These are phyloP conservation scores for Prorops nasuta DNA, from an alignment of 1,140 invertebrate genomes.

Conservation along the genomic window DNA sequence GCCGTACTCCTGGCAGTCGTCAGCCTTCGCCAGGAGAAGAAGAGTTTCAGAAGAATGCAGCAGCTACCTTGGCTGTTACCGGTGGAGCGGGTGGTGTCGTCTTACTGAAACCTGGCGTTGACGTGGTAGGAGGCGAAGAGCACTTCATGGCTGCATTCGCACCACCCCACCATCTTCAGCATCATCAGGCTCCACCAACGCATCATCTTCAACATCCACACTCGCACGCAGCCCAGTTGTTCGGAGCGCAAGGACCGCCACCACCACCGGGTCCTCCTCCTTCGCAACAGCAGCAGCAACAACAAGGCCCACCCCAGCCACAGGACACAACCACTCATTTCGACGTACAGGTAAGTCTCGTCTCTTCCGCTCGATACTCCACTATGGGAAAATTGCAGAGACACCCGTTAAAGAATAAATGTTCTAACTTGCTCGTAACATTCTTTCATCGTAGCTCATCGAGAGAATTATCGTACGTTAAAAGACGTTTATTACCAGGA, in stretches of 20 bases:
- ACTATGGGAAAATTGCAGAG: no score
- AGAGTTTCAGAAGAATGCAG: constrained; percentile 65
- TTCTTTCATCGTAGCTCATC: no score
- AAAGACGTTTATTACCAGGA: no score
- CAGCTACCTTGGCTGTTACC: constrained; percentile 52
- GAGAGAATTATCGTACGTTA: no score
- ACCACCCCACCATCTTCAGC: constrained; percentile 58
- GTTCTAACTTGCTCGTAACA: no score
- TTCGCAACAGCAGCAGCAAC: constrained; percentile 63
- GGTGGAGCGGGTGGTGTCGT: constrained; percentile 47
- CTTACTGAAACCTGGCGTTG: constrained; percentile 56
- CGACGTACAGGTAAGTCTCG: constrained; percentile 59
- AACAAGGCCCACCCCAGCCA: constrained; percentile 57
- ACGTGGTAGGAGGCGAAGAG: constrained; percentile 59
- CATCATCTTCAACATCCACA: constrained; percentile 55
- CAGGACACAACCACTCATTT: constrained; percentile 56
- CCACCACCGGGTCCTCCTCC: constrained; percentile 50
- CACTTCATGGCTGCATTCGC: constrained; percentile 60
- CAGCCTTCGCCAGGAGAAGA: constrained; percentile 89
- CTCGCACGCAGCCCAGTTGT: constrained; percentile 53
- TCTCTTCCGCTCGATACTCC: not conserved
- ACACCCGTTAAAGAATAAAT: no score
- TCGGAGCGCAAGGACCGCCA: constrained; percentile 55
- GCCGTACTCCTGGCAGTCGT: constrained; percentile 82
- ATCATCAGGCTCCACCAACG: constrained; percentile 54